phyloP scores from a whole-genome alignment of 2,113 vertebrate genomes.

The Serinus canaria region DNA sequence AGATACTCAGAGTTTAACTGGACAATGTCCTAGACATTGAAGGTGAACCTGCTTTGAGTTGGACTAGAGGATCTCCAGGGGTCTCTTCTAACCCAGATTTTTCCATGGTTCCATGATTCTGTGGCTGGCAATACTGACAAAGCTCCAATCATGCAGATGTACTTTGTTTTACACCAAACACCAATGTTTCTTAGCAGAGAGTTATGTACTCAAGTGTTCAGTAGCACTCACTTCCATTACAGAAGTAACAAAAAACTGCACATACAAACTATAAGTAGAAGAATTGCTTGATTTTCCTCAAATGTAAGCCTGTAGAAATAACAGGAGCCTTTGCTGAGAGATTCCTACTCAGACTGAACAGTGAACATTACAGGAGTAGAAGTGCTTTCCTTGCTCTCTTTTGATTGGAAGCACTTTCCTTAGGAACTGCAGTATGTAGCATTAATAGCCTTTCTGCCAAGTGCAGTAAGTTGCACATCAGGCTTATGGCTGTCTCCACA shows the following conservation, averaged over 20 bases:
- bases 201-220: not conserved
- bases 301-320: not conserved
- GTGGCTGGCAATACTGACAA: not conserved
- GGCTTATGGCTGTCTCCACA: not conserved
- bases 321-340: not conserved
- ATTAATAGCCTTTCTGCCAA: not conserved
- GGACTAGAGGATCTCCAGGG: not conserved
- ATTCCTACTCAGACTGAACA: not conserved
- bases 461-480: not conserved
- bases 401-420: not conserved
- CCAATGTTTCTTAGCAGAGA: not conserved
- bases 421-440: not conserved
- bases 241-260: not conserved
- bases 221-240: not conserved
- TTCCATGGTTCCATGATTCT: not conserved
- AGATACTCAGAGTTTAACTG: not conserved
- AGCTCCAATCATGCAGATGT: not conserved
- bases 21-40: not conserved
- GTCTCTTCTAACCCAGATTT: not conserved
- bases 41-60: not conserved
- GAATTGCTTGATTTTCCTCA: not conserved
- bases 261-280: not conserved
- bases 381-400: not conserved
- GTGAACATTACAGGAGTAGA: not conserved
- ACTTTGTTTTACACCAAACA: not conserved